phyloP scores from a whole-genome alignment of 2,888 invertebrate genomes.

The Chymomyza amoena region DNA sequence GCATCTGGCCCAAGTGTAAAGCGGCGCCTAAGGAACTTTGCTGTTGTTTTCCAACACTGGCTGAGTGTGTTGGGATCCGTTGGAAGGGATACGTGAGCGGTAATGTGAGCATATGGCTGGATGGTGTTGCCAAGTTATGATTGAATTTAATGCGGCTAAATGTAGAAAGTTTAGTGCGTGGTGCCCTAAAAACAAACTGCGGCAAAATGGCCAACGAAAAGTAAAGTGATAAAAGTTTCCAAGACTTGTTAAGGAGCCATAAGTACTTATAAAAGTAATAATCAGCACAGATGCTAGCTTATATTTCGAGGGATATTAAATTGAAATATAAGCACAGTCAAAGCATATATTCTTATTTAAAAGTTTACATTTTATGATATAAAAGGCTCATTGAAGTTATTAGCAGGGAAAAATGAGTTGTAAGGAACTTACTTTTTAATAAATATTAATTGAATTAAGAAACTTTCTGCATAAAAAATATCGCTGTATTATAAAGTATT shows the following conservation, averaged over 20 bases:
- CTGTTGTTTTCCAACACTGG: neutral
- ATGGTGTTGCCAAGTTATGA: conserved; percentile 57
- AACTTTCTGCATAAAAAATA: too few relatives aligned
- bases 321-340: neutral
- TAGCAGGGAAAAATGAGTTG: too few relatives aligned
- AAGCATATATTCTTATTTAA: neutral
- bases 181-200: neutral
- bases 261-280: neutral
- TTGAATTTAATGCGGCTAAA: conserved; percentile 61
- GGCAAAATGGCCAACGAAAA: neutral
- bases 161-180: neutral
- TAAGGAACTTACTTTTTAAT: too few relatives aligned
- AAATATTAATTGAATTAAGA: too few relatives aligned
- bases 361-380: neutral
- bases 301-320: neutral
- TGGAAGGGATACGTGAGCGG: neutral
- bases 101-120: conserved; percentile 25
- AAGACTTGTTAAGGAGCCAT: neutral
- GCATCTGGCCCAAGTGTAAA: conserved; percentile 48
- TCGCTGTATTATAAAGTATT: too few relatives aligned
- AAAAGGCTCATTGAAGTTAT: too few relatives aligned
- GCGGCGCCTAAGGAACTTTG: neutral
- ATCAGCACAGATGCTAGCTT: neutral
- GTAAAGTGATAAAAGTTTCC: neutral
- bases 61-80: neutral